A percentile compares a stretch with the other conserved stretches of the same genome.
Conservation (phyloP, 35 echinoderm and acorn worm genomes). For the Apostichopus californicus region DNA sequence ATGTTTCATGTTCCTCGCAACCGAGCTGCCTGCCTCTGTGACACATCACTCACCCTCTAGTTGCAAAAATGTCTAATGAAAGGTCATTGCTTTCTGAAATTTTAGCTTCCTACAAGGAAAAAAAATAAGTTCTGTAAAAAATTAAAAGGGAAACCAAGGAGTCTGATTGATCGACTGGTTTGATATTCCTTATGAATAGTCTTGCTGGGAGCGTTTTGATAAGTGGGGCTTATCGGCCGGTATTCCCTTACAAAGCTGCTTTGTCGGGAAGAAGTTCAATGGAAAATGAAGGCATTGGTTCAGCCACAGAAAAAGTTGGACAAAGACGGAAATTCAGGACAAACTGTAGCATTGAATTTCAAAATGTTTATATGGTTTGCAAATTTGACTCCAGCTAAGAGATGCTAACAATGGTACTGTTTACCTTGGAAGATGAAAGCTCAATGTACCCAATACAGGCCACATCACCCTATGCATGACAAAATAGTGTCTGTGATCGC, state of each 20-base stretch:
- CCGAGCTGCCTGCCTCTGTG: background rate
- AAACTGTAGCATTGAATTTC: conserved; percentile 30
- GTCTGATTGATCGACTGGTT: conserved; percentile 14
- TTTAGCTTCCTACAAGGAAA: background rate
- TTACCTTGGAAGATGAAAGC: conserved; percentile 6
- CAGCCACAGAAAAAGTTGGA: conserved; percentile 1
- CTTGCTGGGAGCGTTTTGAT: conserved; percentile 27
- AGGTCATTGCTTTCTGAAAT: conserved; percentile 8
- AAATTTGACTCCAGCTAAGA: conserved; percentile 15
- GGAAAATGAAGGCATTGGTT: conserved; percentile 19
- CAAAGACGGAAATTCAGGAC: background rate
- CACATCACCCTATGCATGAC: too few relatives aligned
- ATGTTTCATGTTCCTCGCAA: too few relatives aligned
- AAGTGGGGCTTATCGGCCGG: conserved; percentile 24
- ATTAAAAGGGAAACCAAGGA: background rate
- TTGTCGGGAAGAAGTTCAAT: background rate
- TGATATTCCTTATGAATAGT: conserved; percentile 28
- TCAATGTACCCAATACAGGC: background rate
- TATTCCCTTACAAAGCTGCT: conserved; percentile 28
- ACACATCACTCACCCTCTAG: background rate
- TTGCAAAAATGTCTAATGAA: background rate
- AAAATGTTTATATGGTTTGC: conserved; percentile 30
- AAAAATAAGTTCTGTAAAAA: background rate
- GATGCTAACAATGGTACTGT: conserved; percentile 2
- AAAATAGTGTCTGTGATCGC: too few relatives aligned